Evolutionary conservation across 2,797 vertebrate genomes (phyloP).

Genomic region (Pangasius djambal): DNA sequence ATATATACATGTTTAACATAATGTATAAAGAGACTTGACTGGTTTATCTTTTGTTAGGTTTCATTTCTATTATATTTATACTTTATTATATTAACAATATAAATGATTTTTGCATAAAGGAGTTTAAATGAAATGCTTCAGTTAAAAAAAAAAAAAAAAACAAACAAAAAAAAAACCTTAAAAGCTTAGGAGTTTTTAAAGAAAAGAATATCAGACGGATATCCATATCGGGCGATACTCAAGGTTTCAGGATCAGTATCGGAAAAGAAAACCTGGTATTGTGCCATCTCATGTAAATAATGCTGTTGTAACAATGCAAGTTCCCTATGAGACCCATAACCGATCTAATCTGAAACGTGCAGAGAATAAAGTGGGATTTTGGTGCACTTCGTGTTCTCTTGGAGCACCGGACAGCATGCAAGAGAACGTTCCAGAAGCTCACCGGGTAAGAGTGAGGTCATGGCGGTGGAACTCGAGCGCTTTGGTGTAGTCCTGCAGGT

Average conservation of each 20-base stretch:
- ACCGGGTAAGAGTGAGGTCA: conserved; percentile 91
- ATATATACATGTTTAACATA: no score
- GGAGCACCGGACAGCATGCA: neutral
- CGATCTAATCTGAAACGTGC: neutral
- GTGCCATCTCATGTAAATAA: neutral
- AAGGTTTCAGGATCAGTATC: neutral
- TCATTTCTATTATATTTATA: neutral
- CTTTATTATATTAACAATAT: neutral
- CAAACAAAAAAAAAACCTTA: no score
- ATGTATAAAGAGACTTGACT: no score
- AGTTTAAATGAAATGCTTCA: neutral
- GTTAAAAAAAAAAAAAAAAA: neutral
- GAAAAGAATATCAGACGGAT: neutral
- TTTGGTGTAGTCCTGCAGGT: conserved; percentile 91
- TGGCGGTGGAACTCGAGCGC: conserved; percentile 95
- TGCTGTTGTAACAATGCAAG: neutral
- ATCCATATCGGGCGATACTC: neutral
- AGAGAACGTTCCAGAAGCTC: conserved; percentile 45
- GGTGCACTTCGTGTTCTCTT: neutral
- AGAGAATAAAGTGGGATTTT: neutral
- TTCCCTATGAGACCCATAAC: neutral
- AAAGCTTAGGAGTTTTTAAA: neutral
- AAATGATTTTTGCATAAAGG: neutral
- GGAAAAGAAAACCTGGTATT: neutral
- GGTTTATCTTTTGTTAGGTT: neutral